Conservation (phyloP, 92 coral and sea anemone species). For the Micromussa lordhowensis region DNA sequence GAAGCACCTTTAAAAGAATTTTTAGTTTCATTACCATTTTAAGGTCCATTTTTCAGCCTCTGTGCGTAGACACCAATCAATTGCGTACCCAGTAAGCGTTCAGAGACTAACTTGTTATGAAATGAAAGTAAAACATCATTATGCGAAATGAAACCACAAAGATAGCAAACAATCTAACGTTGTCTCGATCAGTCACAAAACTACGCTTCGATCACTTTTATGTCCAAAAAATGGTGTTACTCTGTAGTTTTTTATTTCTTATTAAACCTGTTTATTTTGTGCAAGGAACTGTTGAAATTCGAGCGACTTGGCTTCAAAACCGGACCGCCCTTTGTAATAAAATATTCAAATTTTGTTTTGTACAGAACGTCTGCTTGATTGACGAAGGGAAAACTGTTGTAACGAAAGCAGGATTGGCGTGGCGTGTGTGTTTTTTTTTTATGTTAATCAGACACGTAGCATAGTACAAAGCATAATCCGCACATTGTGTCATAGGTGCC, state of each 20-base stretch:
- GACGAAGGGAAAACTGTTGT: not conserved
- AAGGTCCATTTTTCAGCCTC: too few relatives aligned
- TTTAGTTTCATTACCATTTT: too few relatives aligned
- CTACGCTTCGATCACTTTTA: slow-evolving; percentile 3
- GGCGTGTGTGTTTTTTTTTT: too few relatives aligned
- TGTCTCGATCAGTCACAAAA: slow-evolving; percentile 30
- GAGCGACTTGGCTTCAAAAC: slow-evolving; percentile 13
- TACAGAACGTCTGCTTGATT: not conserved
- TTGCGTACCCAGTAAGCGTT: too few relatives aligned
- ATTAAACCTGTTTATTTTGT: not conserved
- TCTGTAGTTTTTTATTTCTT: not conserved
- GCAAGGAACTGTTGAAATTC: too few relatives aligned
- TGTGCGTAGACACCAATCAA: not conserved
- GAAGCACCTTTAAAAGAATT: too few relatives aligned
- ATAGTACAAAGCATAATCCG: too few relatives aligned
- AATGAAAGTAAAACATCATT: not conserved
- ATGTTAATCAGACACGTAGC: too few relatives aligned
- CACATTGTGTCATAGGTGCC: too few relatives aligned
- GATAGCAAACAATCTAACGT: slow-evolving; percentile 10
- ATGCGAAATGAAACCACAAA: not conserved
- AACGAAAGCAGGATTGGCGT: too few relatives aligned
- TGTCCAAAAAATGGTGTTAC: not conserved
- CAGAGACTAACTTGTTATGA: not conserved
- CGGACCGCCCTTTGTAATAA: not conserved
- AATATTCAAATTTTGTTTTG: not conserved